Evolutionary conservation across 2,797 vertebrate species (phyloP).

Genomic region (Sciurus carolinensis): DNA sequence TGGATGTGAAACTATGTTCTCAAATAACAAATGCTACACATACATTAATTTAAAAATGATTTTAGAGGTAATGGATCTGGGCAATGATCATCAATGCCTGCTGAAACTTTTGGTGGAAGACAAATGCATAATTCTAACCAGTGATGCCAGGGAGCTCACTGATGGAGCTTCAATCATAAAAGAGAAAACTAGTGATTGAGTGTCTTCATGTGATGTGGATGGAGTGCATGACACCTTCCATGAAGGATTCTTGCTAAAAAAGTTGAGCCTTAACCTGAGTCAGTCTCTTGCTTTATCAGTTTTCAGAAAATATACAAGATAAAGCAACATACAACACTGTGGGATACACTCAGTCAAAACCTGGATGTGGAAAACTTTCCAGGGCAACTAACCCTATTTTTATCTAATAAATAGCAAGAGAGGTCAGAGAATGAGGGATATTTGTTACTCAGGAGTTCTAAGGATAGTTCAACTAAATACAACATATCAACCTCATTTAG

Average conservation of each 20-base stretch:
- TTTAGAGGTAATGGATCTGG: background rate
- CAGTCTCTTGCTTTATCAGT: background rate
- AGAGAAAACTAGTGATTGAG: background rate
- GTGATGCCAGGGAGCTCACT: background rate
- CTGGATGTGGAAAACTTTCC: background rate
- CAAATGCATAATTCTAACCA: background rate
- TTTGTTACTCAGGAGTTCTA: background rate
- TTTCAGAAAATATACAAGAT: background rate
- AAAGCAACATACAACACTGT: background rate
- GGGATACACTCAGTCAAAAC: background rate
- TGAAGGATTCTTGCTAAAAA: background rate
- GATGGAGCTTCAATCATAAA: background rate
- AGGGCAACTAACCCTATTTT: background rate
- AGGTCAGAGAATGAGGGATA: background rate
- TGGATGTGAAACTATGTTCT: background rate
- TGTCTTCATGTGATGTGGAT: background rate
- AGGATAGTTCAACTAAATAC: slow-evolving; percentile 6
- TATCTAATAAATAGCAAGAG: background rate
- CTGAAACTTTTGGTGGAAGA: background rate
- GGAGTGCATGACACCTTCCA: background rate
- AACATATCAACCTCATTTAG: background rate
- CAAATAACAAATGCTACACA: background rate
- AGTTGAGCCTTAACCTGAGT: background rate
- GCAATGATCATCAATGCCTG: background rate
- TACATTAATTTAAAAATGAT: slow-evolving; percentile 10